These are phyloP conservation scores for Tragopan temminckii DNA, from an alignment of 2,797 vertebrate species.

Conservation along the genomic window DNA sequence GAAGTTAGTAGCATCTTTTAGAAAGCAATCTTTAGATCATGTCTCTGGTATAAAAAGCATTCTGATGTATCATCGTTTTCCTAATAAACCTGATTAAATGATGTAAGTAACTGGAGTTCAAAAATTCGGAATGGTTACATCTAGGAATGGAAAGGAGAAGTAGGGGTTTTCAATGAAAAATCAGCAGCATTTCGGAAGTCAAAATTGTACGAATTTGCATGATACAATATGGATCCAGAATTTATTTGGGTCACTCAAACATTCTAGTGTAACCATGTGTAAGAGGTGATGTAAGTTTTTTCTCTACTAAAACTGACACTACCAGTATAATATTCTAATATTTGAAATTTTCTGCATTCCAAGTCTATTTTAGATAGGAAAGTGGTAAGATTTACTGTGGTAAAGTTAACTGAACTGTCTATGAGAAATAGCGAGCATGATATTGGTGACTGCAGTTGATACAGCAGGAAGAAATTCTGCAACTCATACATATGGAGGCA, in stretches of 20 bases:
- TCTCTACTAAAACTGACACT: neutral
- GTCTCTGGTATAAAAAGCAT: neutral
- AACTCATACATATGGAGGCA: rapidly evolving
- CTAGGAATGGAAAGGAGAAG: neutral
- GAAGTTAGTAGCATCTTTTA: neutral
- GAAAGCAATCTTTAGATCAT: neutral
- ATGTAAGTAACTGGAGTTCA: neutral
- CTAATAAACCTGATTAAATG: neutral
- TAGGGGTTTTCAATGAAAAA: neutral
- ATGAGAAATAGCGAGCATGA: neutral
- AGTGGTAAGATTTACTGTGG: neutral
- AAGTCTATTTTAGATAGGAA: neutral
- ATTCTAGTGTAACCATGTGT: neutral
- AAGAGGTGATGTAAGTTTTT: neutral
- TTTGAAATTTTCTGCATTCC: neutral
- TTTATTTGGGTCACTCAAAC: neutral
- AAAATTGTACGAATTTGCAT: neutral
- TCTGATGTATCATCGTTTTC: neutral
- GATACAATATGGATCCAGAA: neutral
- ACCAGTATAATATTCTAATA: neutral
- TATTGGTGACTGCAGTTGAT: neutral
- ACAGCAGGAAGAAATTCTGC: neutral
- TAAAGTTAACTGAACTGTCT: neutral
- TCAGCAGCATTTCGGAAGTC: neutral
- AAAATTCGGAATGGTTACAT: neutral